Conservation (phyloP, 2,797 vertebrate species). For the Epinephelus malabaricus region DNA sequence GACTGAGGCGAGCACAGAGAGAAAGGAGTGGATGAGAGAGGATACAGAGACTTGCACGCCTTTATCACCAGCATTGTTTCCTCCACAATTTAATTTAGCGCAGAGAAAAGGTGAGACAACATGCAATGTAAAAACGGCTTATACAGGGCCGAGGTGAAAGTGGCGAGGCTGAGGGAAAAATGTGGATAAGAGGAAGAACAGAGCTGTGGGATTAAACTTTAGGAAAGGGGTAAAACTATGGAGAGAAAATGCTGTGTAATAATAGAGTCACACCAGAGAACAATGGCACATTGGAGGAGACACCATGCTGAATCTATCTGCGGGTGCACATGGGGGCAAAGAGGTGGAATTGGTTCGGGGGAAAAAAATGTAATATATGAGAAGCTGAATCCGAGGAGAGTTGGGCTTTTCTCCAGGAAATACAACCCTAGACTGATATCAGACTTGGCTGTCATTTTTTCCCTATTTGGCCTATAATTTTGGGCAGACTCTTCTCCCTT, state of each 20-base stretch:
- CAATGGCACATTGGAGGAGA: slow-evolving; percentile 17
- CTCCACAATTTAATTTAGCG: slow-evolving; percentile 13
- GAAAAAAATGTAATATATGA: slow-evolving; percentile 31
- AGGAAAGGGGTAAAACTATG: slow-evolving; percentile 32
- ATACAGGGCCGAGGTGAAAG: slow-evolving; percentile 9
- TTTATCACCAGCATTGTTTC: neutral
- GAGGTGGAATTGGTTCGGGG: slow-evolving; percentile 40
- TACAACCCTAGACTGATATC: slow-evolving; percentile 31
- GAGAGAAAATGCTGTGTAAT: slow-evolving; percentile 49
- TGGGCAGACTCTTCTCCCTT: slow-evolving; percentile 25
- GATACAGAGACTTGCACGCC: neutral
- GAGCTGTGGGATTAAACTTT: slow-evolving; percentile 49
- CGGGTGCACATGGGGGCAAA: slow-evolving; percentile 15
- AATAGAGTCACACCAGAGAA: slow-evolving; percentile 51
- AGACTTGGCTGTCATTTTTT: slow-evolving; percentile 47
- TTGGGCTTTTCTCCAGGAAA: slow-evolving; percentile 44
- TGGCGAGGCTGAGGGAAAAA: slow-evolving; percentile 19
- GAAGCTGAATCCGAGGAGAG: slow-evolving; percentile 21
- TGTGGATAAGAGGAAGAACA: slow-evolving; percentile 25
- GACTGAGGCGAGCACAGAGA: neutral
- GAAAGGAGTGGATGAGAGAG: slow-evolving; percentile 27
- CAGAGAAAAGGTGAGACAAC: slow-evolving; percentile 18
- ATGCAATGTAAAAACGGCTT: neutral
- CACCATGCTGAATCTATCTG: slow-evolving; percentile 18
- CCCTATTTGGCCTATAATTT: slow-evolving; percentile 41